Evolutionary conservation across 2,113 vertebrate genomes (phyloP), one percentile per base, ranked within the genome.

Genomic region (Pomatostomus ruficeps): DNA sequence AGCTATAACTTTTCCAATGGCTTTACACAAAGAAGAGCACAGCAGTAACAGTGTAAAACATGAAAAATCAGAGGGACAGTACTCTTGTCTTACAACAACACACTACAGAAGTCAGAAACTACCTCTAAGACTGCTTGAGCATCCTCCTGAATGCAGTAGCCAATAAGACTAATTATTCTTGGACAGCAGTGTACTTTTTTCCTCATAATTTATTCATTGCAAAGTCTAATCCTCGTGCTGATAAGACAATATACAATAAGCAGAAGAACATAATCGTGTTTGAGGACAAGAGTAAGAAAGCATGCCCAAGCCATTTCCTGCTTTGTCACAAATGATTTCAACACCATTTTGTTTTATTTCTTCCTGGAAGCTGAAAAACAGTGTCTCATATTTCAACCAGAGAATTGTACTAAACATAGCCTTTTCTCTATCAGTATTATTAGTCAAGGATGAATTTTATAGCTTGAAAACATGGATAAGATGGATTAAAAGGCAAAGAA

Each of bases 371-470:
- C 38, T 63, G 35, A 85, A 88, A 91, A 71, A 57, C 74, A 71
- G 40, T 22, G 25, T 45, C n/a, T 72, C 88, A 88, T 7, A 6
- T 85, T 95, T 94, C 77, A 96, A 40, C 61, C 84, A 57, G 59
- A 86, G 38, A 95, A 88, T 20, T 77, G 55, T 28, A 93, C 92
- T 86, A 94, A 89, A 81, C 57, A 61, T 5, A 83, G 88, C 40
- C 76, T 84, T 96, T 96, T 95, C 58, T 88, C 71, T 95, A 73
- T 55, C 22, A 3, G 12, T 82, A 24, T 66, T 94, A 89, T 83
- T 90, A 95, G 89, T 91, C 89, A 95, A 94, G 93, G 89, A 93
- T 89, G 52, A 89, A 88, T 91, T 94, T 91, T 45, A 70, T 79
- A 83, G 71, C 71, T 75, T 67, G 68, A 90, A 79, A 93, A 62